These are phyloP conservation scores for Cephus nigrinus DNA, from an alignment of 2,888 invertebrate species.

Conservation along the genomic window DNA sequence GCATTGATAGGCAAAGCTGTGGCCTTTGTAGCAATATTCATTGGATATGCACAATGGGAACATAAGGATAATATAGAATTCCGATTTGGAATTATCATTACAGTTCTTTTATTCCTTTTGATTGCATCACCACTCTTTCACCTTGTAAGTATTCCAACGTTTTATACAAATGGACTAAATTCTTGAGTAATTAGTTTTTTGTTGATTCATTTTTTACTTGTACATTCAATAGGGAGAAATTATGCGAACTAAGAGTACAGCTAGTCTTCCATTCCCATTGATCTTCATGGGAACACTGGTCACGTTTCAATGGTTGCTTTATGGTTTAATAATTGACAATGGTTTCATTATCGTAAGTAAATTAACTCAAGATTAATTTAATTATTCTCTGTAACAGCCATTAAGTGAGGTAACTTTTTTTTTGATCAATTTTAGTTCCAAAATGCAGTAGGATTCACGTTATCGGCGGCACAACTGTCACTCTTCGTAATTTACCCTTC, in stretches of 20 bases:
- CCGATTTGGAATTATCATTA: constrained; percentile 78
- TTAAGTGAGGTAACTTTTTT: constrained; percentile 16
- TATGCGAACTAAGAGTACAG: constrained; percentile 84
- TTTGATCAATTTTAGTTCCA: constrained; percentile 70
- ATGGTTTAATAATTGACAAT: constrained; percentile 82
- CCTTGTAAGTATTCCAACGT: constrained; percentile 70
- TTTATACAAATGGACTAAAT: constrained; percentile 3
- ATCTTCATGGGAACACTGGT: constrained; percentile 86
- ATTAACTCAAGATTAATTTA: constrained; percentile 25
- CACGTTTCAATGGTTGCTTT: constrained; percentile 81
- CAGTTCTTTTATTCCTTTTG: constrained; percentile 74
- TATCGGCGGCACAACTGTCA: constrained; percentile 74
- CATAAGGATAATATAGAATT: constrained; percentile 74
- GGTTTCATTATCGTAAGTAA: constrained; percentile 79
- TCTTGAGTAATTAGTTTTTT: constrained; percentile 12
- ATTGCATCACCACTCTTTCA: constrained; percentile 79
- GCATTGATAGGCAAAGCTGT: constrained; percentile 68
- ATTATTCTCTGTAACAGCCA: constrained; percentile 14
- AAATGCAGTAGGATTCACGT: constrained; percentile 74
- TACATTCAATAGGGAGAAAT: constrained; percentile 74
- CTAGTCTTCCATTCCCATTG: constrained; percentile 87
- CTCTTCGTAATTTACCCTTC: constrained; percentile 78
- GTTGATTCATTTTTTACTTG: not conserved
- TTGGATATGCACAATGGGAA: constrained; percentile 77
- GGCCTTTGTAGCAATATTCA: constrained; percentile 70